Percentiles rank a stretch among this genome's conserved stretches.
phyloP scores from a whole-genome alignment of 2,888 invertebrate genomes.

The Drosophila incognita region DNA sequence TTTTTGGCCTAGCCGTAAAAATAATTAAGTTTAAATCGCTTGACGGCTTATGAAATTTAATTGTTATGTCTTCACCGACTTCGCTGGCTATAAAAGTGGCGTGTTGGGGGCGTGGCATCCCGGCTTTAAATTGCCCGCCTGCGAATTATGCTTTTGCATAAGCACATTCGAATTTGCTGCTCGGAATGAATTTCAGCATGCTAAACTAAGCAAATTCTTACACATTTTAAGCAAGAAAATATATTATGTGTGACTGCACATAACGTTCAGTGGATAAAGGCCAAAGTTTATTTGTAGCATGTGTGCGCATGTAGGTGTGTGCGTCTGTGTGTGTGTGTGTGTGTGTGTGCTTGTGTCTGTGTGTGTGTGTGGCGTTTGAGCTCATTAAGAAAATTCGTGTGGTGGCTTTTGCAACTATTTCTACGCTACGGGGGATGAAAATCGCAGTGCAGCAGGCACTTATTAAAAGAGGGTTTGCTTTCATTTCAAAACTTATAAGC shows the following conservation, averaged over 20 bases:
- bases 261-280: slow-evolving; percentile 49
- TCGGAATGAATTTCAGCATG: slow-evolving; percentile 49
- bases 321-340: not conserved
- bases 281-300: slow-evolving; percentile 38
- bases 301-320: slow-evolving; percentile 6
- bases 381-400: slow-evolving; percentile 71
- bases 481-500: not conserved
- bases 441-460: slow-evolving; percentile 16
- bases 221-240: slow-evolving; percentile 56
- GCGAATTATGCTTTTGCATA: slow-evolving; percentile 17
- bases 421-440: slow-evolving; percentile 17
- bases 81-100: slow-evolving; percentile 6
- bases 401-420: slow-evolving; percentile 70
- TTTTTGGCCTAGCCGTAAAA: slow-evolving; percentile 37
- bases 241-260: slow-evolving; percentile 45
- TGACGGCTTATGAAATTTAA: slow-evolving; percentile 68
- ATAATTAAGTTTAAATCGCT: slow-evolving; percentile 67
- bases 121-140: slow-evolving; percentile 36
- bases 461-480: not conserved
- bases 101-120: slow-evolving; percentile 27
- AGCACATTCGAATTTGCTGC: slow-evolving; percentile 41
- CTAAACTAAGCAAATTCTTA: slow-evolving; percentile 58
- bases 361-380: slow-evolving; percentile 54
- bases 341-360: slow-evolving; percentile 14
- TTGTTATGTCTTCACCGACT: slow-evolving; percentile 54